Conservation (phyloP, 2,888 invertebrate genomes). For the Nipponacmea schrenckii region DNA sequence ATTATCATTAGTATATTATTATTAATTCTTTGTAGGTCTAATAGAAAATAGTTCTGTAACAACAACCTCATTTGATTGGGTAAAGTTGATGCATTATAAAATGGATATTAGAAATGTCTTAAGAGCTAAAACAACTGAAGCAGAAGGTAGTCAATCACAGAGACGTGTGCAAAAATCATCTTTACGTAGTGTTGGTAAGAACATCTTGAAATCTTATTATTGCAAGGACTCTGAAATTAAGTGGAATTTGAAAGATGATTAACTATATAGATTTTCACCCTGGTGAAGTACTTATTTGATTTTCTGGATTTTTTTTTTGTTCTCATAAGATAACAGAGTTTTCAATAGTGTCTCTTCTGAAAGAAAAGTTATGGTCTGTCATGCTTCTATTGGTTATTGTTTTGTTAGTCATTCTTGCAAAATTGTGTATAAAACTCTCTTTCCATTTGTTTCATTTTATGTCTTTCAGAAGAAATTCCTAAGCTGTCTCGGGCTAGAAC, state of each 20-base stretch:
- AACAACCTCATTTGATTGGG: constrained; percentile 60
- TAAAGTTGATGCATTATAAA: constrained; percentile 57
- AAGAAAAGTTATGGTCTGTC: not conserved
- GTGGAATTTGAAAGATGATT: constrained; percentile 13
- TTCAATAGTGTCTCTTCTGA: no score
- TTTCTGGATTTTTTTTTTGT: no score
- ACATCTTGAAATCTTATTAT: no score
- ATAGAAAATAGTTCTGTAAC: constrained; percentile 34
- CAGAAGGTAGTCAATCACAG: constrained; percentile 24
- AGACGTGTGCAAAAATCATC: not conserved
- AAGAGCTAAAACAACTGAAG: constrained; percentile 58
- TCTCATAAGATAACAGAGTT: no score
- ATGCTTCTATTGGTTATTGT: not conserved
- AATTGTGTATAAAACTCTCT: not conserved
- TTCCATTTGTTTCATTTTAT: not conserved
- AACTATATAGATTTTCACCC: not conserved
- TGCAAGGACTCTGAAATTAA: no score
- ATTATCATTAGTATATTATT: not conserved
- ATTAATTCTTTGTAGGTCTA: constrained; percentile 42
- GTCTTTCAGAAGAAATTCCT: constrained; percentile 41
- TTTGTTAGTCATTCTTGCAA: not conserved
- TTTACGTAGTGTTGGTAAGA: not conserved
- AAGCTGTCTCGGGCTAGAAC: constrained; percentile 50
- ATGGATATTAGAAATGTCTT: constrained; percentile 63
- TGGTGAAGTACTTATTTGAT: no score